Evolutionary conservation across 2,797 vertebrate species (phyloP).

Genomic region (Thunnus albacares): DNA sequence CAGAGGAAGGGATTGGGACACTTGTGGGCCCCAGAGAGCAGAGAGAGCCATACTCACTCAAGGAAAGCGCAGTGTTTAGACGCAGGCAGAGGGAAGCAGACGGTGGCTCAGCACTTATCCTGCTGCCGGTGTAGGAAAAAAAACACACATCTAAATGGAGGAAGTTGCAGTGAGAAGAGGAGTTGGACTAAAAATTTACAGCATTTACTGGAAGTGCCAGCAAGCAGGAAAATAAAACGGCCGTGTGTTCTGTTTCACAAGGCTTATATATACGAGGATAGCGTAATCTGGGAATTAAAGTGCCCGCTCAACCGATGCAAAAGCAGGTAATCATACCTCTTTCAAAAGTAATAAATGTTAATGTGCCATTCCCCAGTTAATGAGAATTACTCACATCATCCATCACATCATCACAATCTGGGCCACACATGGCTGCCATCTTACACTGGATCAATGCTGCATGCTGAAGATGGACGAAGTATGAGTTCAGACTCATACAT

Average conservation of each 20-base stretch:
- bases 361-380: constrained; percentile 75
- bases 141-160: constrained; percentile 30
- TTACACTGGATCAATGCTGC: constrained; percentile 18
- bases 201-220: constrained; percentile 65
- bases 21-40: constrained; percentile 73
- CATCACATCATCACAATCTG: constrained; percentile 78
- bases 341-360: constrained; percentile 79
- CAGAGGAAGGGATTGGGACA: constrained; percentile 85
- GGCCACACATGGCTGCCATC: constrained; percentile 75
- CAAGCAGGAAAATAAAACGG: constrained; percentile 80
- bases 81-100: constrained; percentile 48
- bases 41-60: constrained; percentile 51
- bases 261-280: constrained; percentile 59
- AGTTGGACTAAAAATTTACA: constrained; percentile 72
- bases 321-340: constrained; percentile 63
- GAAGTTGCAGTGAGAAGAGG: constrained; percentile 44
- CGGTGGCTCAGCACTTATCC: constrained; percentile 60
- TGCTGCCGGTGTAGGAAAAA: constrained; percentile 63
- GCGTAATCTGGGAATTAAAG: constrained; percentile 74
- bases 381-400: constrained; percentile 81
- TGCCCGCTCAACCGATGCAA: constrained; percentile 44
- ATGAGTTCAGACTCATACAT: constrained; percentile 1
- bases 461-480: not conserved
- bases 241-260: constrained; percentile 75
- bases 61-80: constrained; percentile 56